Base-by-base conservation (phyloP, 2,797 vertebrate genomes). In the Lacerta bilineata region DNA sequence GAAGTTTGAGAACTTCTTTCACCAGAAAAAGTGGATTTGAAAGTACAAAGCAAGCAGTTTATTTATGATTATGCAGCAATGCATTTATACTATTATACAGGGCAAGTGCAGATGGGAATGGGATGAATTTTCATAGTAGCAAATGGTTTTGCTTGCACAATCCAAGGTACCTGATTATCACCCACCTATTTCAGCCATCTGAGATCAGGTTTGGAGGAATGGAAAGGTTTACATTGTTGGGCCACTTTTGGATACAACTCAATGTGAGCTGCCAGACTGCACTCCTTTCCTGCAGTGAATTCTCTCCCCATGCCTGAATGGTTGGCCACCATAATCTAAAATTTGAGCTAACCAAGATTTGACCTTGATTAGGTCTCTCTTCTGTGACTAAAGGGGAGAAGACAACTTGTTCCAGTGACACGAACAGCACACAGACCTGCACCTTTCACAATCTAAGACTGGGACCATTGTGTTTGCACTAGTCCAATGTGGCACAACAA, bases 401-500 rank as follows among this genome's bases (percentile, higher is more conserved):
- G 27, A 68, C 1, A 68, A 33, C 20, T 59, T 80, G 18, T 36
- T 61, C 18, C n/a, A 36, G 27, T 80, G 27, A 17, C n/a, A 41
- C 29, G 39, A 55, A 25, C 9, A 36, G 17, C 25, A 8, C 6
- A 33, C 41, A 36, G 20, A n/a, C 10, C 11, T 7, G 68, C 18
- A 71, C 9, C 82, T 15, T 72, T 29, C 71, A 18, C 43, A 74
- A 33, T 39, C 83, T 72, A 18, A 33, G 23, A 25, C 11, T 72
- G 4, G 8, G 11, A 6, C 20, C 36, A 23, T 82, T 66, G 55
- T 17, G 6, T 55, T 29, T 82, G 13, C 5, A 41, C 27, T 7
- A 29, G 80, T 5, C 59, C 61, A 46, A 4, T 41, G 84, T 80
- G 27, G 41, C 83, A 84, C 64, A 76, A 61, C 61, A 90, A 80